These are phyloP conservation scores for Leptinotarsa defecta DNA, from an alignment of 1,140 invertebrate species.

Conservation along the genomic window DNA sequence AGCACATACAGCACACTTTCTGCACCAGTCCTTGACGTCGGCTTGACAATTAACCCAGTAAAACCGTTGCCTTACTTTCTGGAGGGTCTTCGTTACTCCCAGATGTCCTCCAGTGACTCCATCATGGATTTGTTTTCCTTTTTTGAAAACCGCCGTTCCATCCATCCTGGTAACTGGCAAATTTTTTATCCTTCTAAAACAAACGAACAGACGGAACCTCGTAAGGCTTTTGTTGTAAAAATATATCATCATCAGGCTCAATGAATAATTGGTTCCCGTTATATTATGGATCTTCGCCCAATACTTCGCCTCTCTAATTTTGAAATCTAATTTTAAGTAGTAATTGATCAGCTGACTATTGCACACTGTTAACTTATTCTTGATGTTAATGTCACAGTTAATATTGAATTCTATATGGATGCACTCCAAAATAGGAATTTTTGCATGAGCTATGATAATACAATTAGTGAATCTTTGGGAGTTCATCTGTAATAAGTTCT, in stretches of 20 bases:
- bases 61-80: no score
- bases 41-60: no score
- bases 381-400: conserved; percentile 72
- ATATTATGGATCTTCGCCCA: conserved; percentile 67
- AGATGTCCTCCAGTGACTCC: no score
- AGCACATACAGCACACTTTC: no score
- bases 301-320: conserved; percentile 65
- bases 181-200: conserved; percentile 50
- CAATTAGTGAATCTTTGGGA: conserved; percentile 61
- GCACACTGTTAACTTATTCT: conserved; percentile 64
- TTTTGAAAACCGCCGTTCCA: conserved; percentile 60
- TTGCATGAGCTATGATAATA: conserved; percentile 66
- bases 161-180: conserved; percentile 50
- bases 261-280: conserved; percentile 65
- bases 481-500: conserved; percentile 32
- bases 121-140: conserved; percentile 20
- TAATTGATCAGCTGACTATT: conserved; percentile 67
- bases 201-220: conserved; percentile 56
- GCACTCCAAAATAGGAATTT: conserved; percentile 75
- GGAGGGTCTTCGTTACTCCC: no score
- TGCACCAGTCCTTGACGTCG: no score
- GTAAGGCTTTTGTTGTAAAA: conserved; percentile 63
- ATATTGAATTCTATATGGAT: conserved; percentile 61
- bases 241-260: conserved; percentile 67
- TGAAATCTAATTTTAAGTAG: conserved; percentile 62